These are phyloP conservation scores for Tigriopus japonicus DNA, from an alignment of 1,140 invertebrate genomes.

Conservation along the genomic window DNA sequence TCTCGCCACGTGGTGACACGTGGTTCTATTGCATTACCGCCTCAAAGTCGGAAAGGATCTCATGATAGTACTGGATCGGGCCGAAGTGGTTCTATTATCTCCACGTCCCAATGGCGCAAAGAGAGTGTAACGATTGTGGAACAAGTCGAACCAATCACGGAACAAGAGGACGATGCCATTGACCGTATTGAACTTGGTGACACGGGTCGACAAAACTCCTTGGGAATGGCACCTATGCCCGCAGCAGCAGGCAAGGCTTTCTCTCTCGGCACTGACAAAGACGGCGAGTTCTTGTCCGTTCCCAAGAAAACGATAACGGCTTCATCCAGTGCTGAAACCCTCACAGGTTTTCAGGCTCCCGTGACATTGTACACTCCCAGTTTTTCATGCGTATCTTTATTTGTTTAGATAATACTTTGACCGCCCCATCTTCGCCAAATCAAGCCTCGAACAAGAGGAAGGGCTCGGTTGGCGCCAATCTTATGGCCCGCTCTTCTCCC, in stretches of 20 bases:
- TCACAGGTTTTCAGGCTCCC: constrained; percentile 36
- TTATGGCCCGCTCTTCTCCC: no score
- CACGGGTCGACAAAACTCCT: no score
- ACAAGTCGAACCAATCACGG: constrained; percentile 11
- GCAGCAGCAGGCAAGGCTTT: no score
- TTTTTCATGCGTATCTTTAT: constrained; percentile 16
- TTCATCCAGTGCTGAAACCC: constrained; percentile 49
- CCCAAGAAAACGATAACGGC: constrained; percentile 37
- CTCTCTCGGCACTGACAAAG: neutral
- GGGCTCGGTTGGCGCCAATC: no score
- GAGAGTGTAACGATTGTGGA: constrained; percentile 15
- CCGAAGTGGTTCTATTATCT: constrained; percentile 6
- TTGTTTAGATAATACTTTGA: constrained; percentile 20
- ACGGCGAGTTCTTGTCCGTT: constrained; percentile 30
- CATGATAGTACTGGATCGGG: constrained; percentile 6
- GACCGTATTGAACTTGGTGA: no score
- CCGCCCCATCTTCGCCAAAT: constrained; percentile 42
- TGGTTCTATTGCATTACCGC: no score
- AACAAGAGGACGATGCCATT: neutral
- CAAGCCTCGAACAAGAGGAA: no score
- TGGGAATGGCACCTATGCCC: no score
- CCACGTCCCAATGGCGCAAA: constrained; percentile 13
- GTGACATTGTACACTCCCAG: constrained; percentile 7
- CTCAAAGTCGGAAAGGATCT: neutral
- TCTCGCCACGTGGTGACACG: no score